Evolutionary conservation across 2,797 vertebrate species (phyloP).

Genomic region (Enteromius radiatus): DNA sequence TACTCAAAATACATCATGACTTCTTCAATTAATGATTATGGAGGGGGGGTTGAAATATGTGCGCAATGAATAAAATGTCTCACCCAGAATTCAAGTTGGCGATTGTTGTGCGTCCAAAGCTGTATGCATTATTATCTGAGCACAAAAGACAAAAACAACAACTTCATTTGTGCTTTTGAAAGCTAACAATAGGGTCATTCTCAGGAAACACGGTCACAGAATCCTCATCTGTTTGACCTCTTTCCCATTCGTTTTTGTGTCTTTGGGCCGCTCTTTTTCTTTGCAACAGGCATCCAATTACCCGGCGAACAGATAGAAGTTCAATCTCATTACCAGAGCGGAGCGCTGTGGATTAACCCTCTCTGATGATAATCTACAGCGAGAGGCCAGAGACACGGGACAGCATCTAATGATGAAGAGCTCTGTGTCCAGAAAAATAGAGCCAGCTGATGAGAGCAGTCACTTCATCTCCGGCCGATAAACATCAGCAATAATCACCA

Average conservation of each 20-base stretch:
- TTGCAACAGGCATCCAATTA: constrained; percentile 44
- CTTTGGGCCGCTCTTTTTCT: background rate
- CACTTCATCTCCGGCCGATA: background rate
- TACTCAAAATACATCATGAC: background rate
- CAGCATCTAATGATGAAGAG: constrained; percentile 3
- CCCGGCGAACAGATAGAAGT: constrained; percentile 22
- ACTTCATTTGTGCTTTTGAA: background rate
- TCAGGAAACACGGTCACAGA: background rate
- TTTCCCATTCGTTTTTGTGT: background rate
- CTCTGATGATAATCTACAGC: constrained; percentile 51
- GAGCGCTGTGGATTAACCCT: constrained; percentile 45
- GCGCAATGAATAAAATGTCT: constrained; percentile 53
- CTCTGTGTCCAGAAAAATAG: background rate
- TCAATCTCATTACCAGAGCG: constrained; percentile 57
- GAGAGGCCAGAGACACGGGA: constrained; percentile 32
- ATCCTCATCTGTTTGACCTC: background rate
- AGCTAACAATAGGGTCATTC: background rate
- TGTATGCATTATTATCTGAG: constrained; percentile 95
- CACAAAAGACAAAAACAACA: background rate
- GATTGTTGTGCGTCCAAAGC: constrained; percentile 96
- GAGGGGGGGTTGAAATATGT: background rate
- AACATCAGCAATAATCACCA: background rate
- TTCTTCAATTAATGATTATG: background rate
- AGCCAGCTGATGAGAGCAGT: background rate
- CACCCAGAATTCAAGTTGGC: constrained; percentile 94